Percentiles rank a stretch among this genome's conserved stretches.
Evolutionary conservation across 2,888 invertebrate genomes (phyloP).

Genomic region (Anthrax anthrax): DNA sequence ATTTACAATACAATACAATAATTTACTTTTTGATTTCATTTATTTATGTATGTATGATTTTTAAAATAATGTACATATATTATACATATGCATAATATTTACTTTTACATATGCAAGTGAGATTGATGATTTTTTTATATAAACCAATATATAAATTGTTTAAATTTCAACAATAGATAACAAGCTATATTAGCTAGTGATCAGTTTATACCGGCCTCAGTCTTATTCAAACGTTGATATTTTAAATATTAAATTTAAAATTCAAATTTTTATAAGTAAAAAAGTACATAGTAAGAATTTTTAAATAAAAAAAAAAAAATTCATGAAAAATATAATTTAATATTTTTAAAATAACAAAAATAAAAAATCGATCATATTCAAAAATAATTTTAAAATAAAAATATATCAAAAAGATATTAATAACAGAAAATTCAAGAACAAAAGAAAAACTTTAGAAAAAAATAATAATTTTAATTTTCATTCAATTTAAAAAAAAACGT

Average conservation of each 20-base stretch:
- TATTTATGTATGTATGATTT: background rate
- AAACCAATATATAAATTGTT: too few relatives aligned
- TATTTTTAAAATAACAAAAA: background rate
- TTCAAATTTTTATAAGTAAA: too few relatives aligned
- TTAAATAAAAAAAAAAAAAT: too few relatives aligned
- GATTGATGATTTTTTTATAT: too few relatives aligned
- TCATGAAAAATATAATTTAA: background rate
- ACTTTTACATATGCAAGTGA: too few relatives aligned
- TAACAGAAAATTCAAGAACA: too few relatives aligned
- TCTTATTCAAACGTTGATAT: background rate
- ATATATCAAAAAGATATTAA: too few relatives aligned
- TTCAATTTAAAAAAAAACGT: background rate
- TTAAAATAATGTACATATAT: background rate
- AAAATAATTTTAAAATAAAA: too few relatives aligned
- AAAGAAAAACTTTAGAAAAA: background rate
- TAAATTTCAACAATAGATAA: too few relatives aligned
- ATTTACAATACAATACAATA: too few relatives aligned
- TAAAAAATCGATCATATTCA: too few relatives aligned
- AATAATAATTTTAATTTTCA: background rate
- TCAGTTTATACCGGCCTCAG: background rate
- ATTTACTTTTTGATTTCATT: background rate
- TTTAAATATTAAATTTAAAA: background rate
- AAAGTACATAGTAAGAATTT: too few relatives aligned
- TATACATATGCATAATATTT: background rate
- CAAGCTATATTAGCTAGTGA: background rate